These are phyloP conservation scores for Metallyticus violacea DNA, from an alignment of 2,888 invertebrate genomes.

Conservation along the genomic window DNA sequence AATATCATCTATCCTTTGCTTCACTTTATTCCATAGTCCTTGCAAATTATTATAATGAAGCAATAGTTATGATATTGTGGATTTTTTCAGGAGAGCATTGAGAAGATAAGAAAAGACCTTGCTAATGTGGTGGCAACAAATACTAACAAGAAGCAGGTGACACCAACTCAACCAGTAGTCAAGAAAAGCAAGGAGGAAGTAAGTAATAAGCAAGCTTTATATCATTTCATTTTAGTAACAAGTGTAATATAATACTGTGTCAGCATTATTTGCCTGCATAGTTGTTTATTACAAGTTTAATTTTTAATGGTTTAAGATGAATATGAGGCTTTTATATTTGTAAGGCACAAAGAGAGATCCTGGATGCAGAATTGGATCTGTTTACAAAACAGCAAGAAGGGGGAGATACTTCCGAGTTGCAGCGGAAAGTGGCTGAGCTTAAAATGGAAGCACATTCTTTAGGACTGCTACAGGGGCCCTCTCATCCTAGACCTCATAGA, in stretches of 20 bases:
- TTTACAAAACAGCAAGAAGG: constrained; percentile 87
- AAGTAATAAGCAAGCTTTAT: too few relatives aligned
- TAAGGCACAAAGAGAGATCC: constrained; percentile 75
- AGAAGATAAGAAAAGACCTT: constrained; percentile 68
- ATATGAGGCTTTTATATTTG: not conserved
- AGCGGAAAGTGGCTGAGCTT: constrained; percentile 73
- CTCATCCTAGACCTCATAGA: constrained; percentile 37
- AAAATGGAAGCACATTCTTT: constrained; percentile 47
- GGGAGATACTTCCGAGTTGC: constrained; percentile 78
- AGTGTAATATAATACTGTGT: too few relatives aligned
- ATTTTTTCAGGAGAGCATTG: constrained; percentile 69
- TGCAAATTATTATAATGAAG: too few relatives aligned
- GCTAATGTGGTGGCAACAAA: constrained; percentile 44
- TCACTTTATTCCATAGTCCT: too few relatives aligned
- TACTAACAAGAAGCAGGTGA: not conserved
- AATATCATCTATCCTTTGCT: too few relatives aligned
- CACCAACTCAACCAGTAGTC: constrained; percentile 47
- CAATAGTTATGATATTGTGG: not conserved
- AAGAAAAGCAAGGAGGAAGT: constrained; percentile 71
- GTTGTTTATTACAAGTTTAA: too few relatives aligned
- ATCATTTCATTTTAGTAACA: too few relatives aligned
- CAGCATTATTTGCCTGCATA: too few relatives aligned
- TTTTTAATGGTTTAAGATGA: too few relatives aligned
- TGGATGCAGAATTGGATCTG: constrained; percentile 88
- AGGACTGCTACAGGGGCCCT: constrained; percentile 11